These are phyloP conservation scores for Cephus pulcher DNA, from an alignment of 2,888 invertebrate genomes.

Conservation along the genomic window DNA sequence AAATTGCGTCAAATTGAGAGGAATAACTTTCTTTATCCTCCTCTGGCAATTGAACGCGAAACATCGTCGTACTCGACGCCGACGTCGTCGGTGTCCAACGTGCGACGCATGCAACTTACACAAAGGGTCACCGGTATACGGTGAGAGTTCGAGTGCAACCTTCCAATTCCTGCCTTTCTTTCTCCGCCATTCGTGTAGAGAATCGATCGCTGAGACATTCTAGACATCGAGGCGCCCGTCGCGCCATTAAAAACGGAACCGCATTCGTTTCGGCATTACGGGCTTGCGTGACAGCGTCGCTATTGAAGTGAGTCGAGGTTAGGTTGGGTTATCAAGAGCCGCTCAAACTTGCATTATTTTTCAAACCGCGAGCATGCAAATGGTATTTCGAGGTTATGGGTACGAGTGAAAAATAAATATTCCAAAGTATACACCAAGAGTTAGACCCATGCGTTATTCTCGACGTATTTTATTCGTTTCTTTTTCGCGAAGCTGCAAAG, in stretches of 20 bases:
- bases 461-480: too few relatives aligned
- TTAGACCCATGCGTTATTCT: too few relatives aligned
- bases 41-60: slow-evolving; percentile 52
- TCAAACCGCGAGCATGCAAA: too few relatives aligned
- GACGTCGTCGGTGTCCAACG: slow-evolving; percentile 29
- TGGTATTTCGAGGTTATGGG: too few relatives aligned
- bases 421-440: too few relatives aligned
- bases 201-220: slow-evolving; percentile 31
- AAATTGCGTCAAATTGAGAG: slow-evolving; percentile 61
- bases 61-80: slow-evolving; percentile 26
- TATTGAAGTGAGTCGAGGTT: too few relatives aligned
- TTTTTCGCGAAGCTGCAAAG: too few relatives aligned
- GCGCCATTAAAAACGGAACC: slow-evolving; percentile 30
- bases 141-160: too few relatives aligned
- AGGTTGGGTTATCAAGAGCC: background rate
- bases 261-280: slow-evolving; percentile 7
- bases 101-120: slow-evolving; percentile 42
- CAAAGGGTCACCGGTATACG: slow-evolving; percentile 41
- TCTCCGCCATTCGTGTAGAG: slow-evolving; percentile 1
- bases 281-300: too few relatives aligned
- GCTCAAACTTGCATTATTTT: too few relatives aligned
- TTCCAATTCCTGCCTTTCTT: too few relatives aligned
- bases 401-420: too few relatives aligned
- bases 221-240: slow-evolving; percentile 50
- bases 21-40: slow-evolving; percentile 61